A percentile compares a stretch with the other conserved stretches of the same genome.
These are phyloP conservation scores for Punctoribates punctum DNA, from an alignment of 2,888 invertebrate species.

Conservation along the genomic window DNA sequence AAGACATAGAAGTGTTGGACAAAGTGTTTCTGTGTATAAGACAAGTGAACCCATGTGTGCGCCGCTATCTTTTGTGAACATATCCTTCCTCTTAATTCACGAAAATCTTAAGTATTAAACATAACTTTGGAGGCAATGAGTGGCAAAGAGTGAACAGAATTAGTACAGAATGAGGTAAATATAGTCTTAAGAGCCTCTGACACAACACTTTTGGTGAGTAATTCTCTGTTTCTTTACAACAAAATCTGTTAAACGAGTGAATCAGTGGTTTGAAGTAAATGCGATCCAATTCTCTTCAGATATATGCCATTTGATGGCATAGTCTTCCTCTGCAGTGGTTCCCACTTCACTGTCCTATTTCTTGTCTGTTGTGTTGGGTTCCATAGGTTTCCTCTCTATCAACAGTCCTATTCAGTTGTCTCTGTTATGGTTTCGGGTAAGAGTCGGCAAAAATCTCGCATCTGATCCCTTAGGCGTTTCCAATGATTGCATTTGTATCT, in stretches of 20 bases:
- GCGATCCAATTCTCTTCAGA: background rate
- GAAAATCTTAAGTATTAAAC: background rate
- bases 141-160: background rate
- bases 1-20: background rate
- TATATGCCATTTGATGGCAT: background rate
- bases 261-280: background rate
- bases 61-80: conserved; percentile 13
- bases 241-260: conserved; percentile 16
- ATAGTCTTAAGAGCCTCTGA: background rate
- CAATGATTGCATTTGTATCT: conserved; percentile 22
- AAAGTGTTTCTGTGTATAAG: background rate
- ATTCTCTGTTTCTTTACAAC: background rate
- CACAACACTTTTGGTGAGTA: conserved; percentile 1
- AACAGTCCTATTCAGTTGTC: conserved; percentile 8
- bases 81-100: conserved; percentile 18
- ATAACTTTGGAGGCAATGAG: conserved; percentile 4
- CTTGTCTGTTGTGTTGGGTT: background rate
- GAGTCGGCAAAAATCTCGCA: background rate
- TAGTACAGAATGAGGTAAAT: background rate
- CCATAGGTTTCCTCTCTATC: background rate
- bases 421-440: conserved; percentile 1
- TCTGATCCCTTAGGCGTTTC: conserved; percentile 26
- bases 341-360: background rate
- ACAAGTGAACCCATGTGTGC: background rate
- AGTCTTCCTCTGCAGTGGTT: background rate